These are phyloP conservation scores for Menidia menidia DNA, from an alignment of 2,797 vertebrate species.

Conservation along the genomic window DNA sequence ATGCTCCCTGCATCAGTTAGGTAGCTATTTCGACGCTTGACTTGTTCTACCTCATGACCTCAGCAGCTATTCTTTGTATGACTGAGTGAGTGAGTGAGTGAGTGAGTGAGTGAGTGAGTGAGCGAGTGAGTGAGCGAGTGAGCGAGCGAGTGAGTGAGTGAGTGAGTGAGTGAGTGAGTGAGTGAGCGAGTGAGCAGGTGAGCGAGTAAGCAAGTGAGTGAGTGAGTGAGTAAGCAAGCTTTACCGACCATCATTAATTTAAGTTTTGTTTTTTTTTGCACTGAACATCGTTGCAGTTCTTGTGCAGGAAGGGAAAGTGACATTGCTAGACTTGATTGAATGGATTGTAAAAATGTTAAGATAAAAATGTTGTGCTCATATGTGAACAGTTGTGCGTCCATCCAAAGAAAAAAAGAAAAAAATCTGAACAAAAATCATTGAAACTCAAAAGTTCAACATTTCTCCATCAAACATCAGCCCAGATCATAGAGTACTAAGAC, in stretches of 20 bases:
- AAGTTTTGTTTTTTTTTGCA: constrained; percentile 1
- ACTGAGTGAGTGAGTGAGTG: constrained; percentile 5
- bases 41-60: constrained; percentile 55
- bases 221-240: neutral
- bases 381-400: no score
- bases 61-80: constrained; percentile 23
- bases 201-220: neutral
- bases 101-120: neutral
- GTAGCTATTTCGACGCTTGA: constrained; percentile 63
- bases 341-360: no score
- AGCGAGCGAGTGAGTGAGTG: neutral
- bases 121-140: constrained; percentile 4
- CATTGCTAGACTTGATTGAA: neutral
- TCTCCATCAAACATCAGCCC: neutral
- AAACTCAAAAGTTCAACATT: neutral
- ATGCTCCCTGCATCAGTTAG: constrained; percentile 55
- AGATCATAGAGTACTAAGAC: neutral
- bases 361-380: no score
- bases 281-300: neutral
- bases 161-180: constrained; percentile 6
- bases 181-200: neutral
- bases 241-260: neutral
- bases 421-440: neutral
- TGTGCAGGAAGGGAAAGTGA: neutral
- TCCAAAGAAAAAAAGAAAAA: neutral